Evolutionary conservation across 2,888 invertebrate genomes (phyloP).

Genomic region (Strigamia crassipes): DNA sequence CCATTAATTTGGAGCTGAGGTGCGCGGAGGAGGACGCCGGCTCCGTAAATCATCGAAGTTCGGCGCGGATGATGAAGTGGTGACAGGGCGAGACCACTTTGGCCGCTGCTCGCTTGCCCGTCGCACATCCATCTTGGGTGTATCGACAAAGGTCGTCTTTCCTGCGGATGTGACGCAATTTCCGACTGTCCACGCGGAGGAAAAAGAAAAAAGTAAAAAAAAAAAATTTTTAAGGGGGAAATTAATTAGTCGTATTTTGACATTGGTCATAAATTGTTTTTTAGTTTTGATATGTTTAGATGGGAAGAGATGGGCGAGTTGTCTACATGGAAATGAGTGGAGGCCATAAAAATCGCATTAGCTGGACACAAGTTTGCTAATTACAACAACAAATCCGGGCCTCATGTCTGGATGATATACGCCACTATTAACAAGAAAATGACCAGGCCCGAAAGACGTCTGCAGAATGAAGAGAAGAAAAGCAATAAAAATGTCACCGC

Average conservation of each 20-base stretch:
- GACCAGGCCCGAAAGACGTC: constrained; percentile 18
- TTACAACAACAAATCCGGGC: constrained; percentile 27
- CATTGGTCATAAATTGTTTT: no score
- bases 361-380: constrained; percentile 27
- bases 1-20: constrained; percentile 1
- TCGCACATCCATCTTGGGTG: neutral
- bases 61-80: constrained; percentile 15
- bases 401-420: constrained; percentile 31
- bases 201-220: neutral
- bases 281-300: neutral
- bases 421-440: constrained; percentile 28
- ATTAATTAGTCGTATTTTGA: neutral
- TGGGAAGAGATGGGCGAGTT: neutral
- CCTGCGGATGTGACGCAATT: constrained; percentile 18
- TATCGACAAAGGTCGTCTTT: constrained; percentile 25
- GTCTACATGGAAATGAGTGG: constrained; percentile 11
- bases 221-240: neutral
- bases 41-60: neutral
- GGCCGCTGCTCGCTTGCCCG: neutral
- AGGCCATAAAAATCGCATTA: constrained; percentile 32
- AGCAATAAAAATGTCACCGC: constrained; percentile 24
- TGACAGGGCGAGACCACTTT: constrained; percentile 25
- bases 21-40: neutral
- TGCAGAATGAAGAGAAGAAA: constrained; percentile 14
- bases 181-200: neutral